phyloP scores from a whole-genome alignment of 2,888 invertebrate genomes.

The Boloria selene region DNA sequence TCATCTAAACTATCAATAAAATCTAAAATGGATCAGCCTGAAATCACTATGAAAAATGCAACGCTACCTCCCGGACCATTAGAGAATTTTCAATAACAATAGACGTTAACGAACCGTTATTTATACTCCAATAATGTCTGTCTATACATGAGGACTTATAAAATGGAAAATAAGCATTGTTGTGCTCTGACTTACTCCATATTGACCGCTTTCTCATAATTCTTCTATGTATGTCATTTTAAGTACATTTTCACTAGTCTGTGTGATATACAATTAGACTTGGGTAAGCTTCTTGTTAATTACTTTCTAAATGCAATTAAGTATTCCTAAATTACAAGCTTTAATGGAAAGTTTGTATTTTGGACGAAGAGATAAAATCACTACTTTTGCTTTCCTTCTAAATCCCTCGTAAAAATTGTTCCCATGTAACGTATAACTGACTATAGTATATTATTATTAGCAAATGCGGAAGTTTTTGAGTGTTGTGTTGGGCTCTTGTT shows the following conservation, averaged over 20 bases:
- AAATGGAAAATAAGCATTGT: constrained; percentile 11
- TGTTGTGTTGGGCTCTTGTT: too few relatives aligned
- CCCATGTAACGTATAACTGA: background rate
- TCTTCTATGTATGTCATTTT: constrained; percentile 1
- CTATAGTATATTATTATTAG: too few relatives aligned
- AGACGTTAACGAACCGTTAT: constrained; percentile 11
- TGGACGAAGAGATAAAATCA: constrained; percentile 8
- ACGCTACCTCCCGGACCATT: too few relatives aligned
- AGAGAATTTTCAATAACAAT: constrained; percentile 8
- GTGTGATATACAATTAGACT: constrained; percentile 6
- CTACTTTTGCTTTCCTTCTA: background rate
- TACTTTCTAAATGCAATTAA: background rate
- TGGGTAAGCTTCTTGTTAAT: constrained; percentile 6
- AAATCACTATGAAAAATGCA: too few relatives aligned
- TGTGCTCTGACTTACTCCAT: background rate
- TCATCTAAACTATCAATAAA: too few relatives aligned
- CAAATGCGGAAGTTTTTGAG: too few relatives aligned
- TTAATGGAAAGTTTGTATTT: background rate
- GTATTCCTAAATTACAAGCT: constrained; percentile 4
- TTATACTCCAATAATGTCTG: background rate
- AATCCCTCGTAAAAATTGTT: background rate
- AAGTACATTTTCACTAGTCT: constrained; percentile 2
- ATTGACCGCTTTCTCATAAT: constrained; percentile 11
- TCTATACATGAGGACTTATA: background rate
- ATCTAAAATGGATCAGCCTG: too few relatives aligned